Conservation (phyloP, 1,140 invertebrate genomes). For the Caenorhabditis briggsae region DNA sequence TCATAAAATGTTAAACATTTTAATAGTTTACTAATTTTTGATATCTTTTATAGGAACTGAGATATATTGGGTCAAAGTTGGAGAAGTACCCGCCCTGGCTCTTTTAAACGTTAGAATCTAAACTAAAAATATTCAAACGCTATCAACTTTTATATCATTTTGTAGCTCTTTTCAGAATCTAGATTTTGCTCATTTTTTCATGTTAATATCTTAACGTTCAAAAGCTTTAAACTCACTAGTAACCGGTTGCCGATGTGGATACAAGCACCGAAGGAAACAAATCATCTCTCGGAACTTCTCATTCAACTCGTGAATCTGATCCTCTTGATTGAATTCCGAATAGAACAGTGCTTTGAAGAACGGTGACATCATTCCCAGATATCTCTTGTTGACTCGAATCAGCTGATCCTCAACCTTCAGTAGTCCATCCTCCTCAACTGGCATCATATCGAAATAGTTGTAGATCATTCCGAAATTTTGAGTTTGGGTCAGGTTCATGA, state of each 20-base stretch:
- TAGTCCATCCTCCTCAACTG: not conserved
- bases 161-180: too few relatives aligned
- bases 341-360: slow-evolving; percentile 43
- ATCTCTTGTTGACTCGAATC: slow-evolving; percentile 5
- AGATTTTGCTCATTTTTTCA: too few relatives aligned
- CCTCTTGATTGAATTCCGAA: not conserved
- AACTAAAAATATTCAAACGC: too few relatives aligned
- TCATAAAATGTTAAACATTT: too few relatives aligned
- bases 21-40: too few relatives aligned
- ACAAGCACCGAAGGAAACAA: not conserved
- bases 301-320: slow-evolving; percentile 17
- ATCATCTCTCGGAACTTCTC: slow-evolving; percentile 40
- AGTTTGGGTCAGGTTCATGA: not conserved
- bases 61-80: too few relatives aligned
- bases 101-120: too few relatives aligned
- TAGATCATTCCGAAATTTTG: slow-evolving; percentile 20
- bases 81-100: too few relatives aligned
- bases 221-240: not conserved
- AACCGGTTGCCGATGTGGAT: slow-evolving; percentile 25
- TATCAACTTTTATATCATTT: too few relatives aligned
- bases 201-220: not conserved
- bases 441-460: slow-evolving; percentile 33
- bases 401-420: slow-evolving; percentile 23
- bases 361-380: slow-evolving; percentile 8
- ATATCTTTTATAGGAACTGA: too few relatives aligned